Evolutionary conservation across 2,797 vertebrate species (phyloP), one percentile per base, ranked within the genome.

Genomic region (Myotis vivesi): DNA sequence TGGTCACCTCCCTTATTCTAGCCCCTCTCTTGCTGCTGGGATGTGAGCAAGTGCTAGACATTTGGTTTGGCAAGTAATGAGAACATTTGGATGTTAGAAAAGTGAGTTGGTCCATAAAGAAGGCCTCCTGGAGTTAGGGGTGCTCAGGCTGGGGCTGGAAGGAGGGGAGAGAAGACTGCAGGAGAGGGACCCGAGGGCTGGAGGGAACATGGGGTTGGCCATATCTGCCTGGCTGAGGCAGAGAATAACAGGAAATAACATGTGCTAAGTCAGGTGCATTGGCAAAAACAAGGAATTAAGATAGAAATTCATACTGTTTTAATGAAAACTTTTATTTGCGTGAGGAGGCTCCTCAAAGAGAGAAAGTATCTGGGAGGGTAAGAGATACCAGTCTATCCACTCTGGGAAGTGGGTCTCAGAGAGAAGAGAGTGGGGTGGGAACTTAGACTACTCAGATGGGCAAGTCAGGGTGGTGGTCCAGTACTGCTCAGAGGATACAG

Each of bases 201-300:
- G 33, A 15, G 16, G 46, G 44, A 64, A 15, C 2, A 0, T 1
- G 17, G 19, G 4, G 1, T 46, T 33, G 64, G 25, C 51, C 7
- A 0, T 28, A 2, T 71, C 64, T 86, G 33, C 51, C 49, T 93
- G 73, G 69, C 55, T 33, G 44, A 23, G n/a, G 23, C 17, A 25
- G 72, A 90, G 72, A 81, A 77, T 12, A 92, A 80, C 53, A 80
- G 55, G 17, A n/a, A 30, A 38, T 82, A 68, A 41, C 30, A n/a
- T 57, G 76, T 72, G 4, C 77, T 28, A 81, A 91, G 11, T 85
- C 72, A 30, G 2, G 2, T 68, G 59, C 55, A n/a, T 49, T 94
- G 53, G 30, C 20, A 93, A 87, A 95, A 59, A 85, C 6, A 89
- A 64, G 76, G 76, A 69, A 84, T 71, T 17, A 89, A 82, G 81